These are phyloP conservation scores for Malurus leucopterus DNA, from an alignment of 2,797 vertebrate genomes.

Conservation along the genomic window DNA sequence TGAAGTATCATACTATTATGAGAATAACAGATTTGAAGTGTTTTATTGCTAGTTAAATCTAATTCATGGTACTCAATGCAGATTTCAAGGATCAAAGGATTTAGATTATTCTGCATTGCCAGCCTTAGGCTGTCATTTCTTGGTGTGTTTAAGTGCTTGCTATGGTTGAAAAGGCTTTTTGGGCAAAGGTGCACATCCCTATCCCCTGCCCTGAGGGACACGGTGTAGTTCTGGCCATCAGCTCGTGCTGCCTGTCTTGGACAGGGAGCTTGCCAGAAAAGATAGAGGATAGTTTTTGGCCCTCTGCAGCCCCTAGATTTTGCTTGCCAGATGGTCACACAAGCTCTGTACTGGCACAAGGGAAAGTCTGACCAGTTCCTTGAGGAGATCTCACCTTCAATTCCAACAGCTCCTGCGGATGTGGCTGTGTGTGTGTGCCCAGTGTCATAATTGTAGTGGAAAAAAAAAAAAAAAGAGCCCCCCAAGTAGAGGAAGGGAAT, in stretches of 20 bases:
- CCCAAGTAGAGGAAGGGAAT: not conserved
- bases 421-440: fast-evolving
- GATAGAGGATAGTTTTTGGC: not conserved
- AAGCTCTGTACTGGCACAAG: not conserved
- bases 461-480: not conserved
- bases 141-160: not conserved
- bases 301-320: not conserved
- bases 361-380: not conserved
- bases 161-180: not conserved
- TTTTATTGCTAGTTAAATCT: slow-evolving; percentile 30
- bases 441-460: fast-evolving
- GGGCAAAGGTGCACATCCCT: not conserved
- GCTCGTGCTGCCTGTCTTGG: not conserved
- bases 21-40: not conserved
- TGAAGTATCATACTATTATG: not conserved
- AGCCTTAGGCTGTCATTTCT: slow-evolving; percentile 11
- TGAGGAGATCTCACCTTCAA: not conserved
- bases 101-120: slow-evolving; percentile 37
- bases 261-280: not conserved
- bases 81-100: slow-evolving; percentile 42
- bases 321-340: not conserved
- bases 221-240: not conserved
- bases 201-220: not conserved
- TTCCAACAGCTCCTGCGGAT: not conserved
- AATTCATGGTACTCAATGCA: not conserved